Base-by-base conservation (phyloP, 2,888 invertebrate species). In the Chaitophorus viminalis region DNA sequence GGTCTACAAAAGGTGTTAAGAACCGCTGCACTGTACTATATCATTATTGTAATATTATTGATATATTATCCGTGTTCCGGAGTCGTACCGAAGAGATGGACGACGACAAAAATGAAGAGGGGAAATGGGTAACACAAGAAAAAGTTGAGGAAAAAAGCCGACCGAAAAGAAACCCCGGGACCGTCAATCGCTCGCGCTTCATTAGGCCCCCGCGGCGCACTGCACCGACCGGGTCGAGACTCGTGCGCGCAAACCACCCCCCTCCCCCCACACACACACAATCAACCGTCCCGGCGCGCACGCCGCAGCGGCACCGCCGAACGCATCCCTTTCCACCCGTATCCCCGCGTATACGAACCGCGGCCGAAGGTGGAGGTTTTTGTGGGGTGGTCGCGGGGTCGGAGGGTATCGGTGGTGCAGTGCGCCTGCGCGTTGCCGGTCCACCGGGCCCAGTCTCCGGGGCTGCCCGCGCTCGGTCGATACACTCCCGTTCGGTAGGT, bases 391-490 rank as follows among this genome's bases (percentile, higher is more conserved):
- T 14, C 29, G 14, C 60, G 31, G 70, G 25, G 25, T n/a, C 39
- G 39, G 33, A 3, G 75, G 36, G 33, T 25, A 9, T 1, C 31
- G 36, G 21, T 17, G 46, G 82, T 5, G 36, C 39, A 68, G 46
- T 36, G 31, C 36, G 87, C 87, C 81, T 81, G 75, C 75, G 87
- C 87, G 87, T 87, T 81, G 87, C 74, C 81, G 87, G 87, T 87
- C 87, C 87, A 81, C 81, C 74, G 81, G 79, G 81, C 74, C 81
- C 87, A 79, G 79, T 79, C 79, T 81, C 79, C 81, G 79, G 79
- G 74, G 72, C 70, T 65, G 78, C 60, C 79, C 81, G 79, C 46
- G 72, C 87, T 74, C 87, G 87, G 87, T 87, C 87, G 87, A 87
- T 87, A 87, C 72, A 65, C 76, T 77, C 84, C 76, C 77, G 76